Base-by-base conservation (phyloP, 2,888 invertebrate species). In the Schizotus pectinicornis region DNA sequence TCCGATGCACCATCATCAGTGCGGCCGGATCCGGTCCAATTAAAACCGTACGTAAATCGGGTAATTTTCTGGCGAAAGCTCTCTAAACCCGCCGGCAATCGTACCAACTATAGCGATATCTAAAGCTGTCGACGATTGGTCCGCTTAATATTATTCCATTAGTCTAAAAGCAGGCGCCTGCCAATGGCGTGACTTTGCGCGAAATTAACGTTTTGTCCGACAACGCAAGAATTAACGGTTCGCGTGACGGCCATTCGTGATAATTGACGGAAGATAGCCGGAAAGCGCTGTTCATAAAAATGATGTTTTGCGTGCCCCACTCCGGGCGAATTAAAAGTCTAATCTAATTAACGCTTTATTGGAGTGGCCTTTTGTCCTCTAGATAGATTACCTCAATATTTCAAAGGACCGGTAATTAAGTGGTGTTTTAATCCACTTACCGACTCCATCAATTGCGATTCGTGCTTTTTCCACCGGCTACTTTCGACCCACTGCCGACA, bases 171-270 rank as follows among this genome's bases (percentile, higher is more conserved):
- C 74, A 66, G 62, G 54, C 62, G 66, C 71, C 69, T 34, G 60
- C 77, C 76, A 76, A 77, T 77, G 70, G 75, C 75, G 73, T 72
- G 71, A 66, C 67, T 62, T 67, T 68, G 68, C 67, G 63, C 63
- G 64, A 72, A 74, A 76, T 76, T 75, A 76, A 71, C 77, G 76
- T 76, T 77, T 76, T 77, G 77, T 77, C 70, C 63, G 73, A 76
- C 76, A 76, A 73, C 68, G 67, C 64, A 71, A 70, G 74, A 75
- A 77, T 76, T 69, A 70, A 71, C 65, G 60, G 65, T 61, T 72
- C 58, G 72, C 72, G 69, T 67, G 67, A 62, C 58, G 42, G 34
- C 36, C 45, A 34, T 50, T 54, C 47, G 63, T 63, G 68, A 72
- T 72, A 72, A 72, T 72, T 68, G 69, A 47, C 51, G 47, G 53